Evolutionary conservation across 1,140 invertebrate genomes (phyloP).

Genomic region (Aphelinus atriplicis): DNA sequence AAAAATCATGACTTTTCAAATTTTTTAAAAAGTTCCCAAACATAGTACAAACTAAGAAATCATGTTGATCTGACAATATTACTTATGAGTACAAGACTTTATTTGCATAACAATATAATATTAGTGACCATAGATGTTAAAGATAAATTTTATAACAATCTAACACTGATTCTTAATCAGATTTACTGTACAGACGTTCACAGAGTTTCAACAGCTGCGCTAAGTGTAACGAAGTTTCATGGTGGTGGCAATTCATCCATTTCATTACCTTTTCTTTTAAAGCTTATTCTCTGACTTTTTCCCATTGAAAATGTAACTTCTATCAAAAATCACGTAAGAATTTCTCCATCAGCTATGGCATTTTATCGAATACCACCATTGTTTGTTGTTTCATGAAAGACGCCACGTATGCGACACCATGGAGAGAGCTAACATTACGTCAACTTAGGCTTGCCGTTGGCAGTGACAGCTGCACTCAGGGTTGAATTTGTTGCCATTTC

Average conservation of each 20-base stretch:
- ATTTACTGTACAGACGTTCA: conserved; percentile 60
- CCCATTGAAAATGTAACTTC: conserved; percentile 12
- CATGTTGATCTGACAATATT: conserved; percentile 46
- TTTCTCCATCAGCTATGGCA: conserved; percentile 26
- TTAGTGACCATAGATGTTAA: conserved; percentile 48
- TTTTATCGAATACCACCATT: conserved; percentile 31
- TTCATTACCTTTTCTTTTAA: conserved; percentile 42
- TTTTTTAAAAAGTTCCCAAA: conserved; percentile 21
- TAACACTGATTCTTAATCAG: conserved; percentile 59
- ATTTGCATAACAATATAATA: conserved; percentile 54
- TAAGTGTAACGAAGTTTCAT: no score
- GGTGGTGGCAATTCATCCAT: conserved; percentile 19
- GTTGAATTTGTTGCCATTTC: conserved; percentile 71
- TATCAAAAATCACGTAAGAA: conserved; percentile 39
- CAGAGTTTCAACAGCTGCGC: conserved; percentile 30
- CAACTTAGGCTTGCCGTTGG: conserved; percentile 72
- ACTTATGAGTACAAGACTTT: conserved; percentile 50
- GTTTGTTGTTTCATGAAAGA: conserved; percentile 23
- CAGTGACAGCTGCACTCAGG: conserved; percentile 53
- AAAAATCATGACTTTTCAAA: conserved; percentile 1
- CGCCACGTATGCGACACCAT: conserved; percentile 33
- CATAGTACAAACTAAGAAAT: conserved; percentile 32
- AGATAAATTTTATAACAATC: conserved; percentile 57
- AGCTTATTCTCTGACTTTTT: neutral
- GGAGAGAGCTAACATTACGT: conserved; percentile 64